phyloP scores from a whole-genome alignment of 2,888 invertebrate genomes.

The Mactromeris polynyma region DNA sequence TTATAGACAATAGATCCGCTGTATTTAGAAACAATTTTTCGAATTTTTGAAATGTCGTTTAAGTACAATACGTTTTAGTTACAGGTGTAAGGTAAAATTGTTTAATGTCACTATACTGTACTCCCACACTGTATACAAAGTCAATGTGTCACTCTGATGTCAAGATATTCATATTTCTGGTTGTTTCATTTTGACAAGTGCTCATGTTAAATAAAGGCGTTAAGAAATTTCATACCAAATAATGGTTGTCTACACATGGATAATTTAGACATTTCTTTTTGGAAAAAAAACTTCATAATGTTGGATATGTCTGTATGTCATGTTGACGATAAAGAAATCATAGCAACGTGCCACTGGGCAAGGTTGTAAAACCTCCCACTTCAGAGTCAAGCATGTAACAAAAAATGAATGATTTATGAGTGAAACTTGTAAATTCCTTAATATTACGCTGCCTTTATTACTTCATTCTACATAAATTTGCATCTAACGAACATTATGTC shows the following conservation, averaged over 20 bases:
- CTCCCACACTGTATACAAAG: not conserved
- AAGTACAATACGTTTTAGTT: not conserved
- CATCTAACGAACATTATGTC: not conserved
- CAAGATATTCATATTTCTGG: not conserved
- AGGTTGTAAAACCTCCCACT: not conserved
- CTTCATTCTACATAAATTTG: not conserved
- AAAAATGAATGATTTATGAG: not conserved
- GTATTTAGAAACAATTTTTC: not conserved
- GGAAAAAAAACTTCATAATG: not conserved
- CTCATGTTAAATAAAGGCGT: not conserved
- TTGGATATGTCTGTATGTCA: not conserved
- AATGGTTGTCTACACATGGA: not conserved
- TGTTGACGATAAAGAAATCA: not conserved
- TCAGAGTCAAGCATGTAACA: not conserved
- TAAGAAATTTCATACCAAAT: not conserved
- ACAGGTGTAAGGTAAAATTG: not conserved
- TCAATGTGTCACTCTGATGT: not conserved
- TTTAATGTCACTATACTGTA: not conserved
- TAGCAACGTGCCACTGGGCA: not conserved
- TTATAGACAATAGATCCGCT: not conserved
- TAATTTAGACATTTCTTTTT: not conserved
- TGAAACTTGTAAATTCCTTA: not conserved
- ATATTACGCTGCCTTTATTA: not conserved
- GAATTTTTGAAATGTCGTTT: constrained; percentile 7
- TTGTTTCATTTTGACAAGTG: not conserved